Conservation (phyloP, 2,113 vertebrate genomes). For the Barnardius zonarius region DNA sequence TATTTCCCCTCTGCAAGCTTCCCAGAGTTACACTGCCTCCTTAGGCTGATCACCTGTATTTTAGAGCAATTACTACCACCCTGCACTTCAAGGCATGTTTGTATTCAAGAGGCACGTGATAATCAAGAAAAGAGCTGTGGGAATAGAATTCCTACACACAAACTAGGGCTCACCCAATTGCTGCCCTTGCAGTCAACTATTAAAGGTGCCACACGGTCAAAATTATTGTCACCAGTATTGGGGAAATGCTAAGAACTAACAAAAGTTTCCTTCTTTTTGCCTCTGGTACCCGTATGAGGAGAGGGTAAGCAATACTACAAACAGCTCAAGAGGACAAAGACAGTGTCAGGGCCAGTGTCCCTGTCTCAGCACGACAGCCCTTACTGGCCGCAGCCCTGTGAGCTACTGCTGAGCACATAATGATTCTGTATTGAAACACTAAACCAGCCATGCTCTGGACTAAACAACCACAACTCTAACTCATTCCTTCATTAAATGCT, state of each 20-base stretch:
- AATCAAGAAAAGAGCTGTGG: not conserved
- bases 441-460: not conserved
- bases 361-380: not conserved
- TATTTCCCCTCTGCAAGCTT: not conserved
- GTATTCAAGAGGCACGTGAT: not conserved
- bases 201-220: not conserved
- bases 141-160: not conserved
- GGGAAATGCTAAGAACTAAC: not conserved
- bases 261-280: not conserved
- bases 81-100: not conserved
- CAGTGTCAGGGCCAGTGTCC: not conserved
- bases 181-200: not conserved
- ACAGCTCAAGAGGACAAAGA: not conserved
- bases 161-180: not conserved
- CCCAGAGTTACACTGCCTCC: not conserved
- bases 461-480: conserved; percentile 10
- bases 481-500: conserved; percentile 28
- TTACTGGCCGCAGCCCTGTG: not conserved
- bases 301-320: not conserved
- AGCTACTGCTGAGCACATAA: not conserved
- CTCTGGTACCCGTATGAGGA: not conserved
- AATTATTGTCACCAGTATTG: not conserved
- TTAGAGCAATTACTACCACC: not conserved
- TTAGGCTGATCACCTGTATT: not conserved
- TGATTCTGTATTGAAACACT: not conserved